Conservation (phyloP, 1,140 invertebrate species). For the Sweltsa coloradensis region DNA sequence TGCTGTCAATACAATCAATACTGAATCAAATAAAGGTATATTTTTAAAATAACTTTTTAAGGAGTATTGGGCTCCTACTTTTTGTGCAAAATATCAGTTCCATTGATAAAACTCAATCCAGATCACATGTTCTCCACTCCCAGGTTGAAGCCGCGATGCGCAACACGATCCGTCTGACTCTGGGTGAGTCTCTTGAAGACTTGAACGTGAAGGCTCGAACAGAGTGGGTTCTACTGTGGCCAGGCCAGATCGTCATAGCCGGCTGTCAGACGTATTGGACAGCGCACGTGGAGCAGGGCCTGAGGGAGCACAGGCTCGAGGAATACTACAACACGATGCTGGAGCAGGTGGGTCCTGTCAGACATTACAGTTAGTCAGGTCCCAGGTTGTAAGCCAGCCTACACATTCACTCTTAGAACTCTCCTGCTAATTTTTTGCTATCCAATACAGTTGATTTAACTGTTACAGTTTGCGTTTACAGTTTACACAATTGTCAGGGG, state of each 20-base stretch:
- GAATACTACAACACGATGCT: conserved; percentile 36
- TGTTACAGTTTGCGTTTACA: too few relatives aligned
- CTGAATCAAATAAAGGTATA: too few relatives aligned
- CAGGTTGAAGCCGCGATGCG: conserved; percentile 9
- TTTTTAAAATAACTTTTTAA: too few relatives aligned
- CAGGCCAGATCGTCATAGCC: conserved; percentile 62
- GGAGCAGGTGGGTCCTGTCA: conserved; percentile 25
- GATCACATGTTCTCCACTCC: background rate
- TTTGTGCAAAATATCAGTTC: too few relatives aligned
- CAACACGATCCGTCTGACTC: conserved; percentile 31
- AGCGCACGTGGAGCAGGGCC: conserved; percentile 40
- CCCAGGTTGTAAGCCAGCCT: too few relatives aligned
- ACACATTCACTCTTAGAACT: too few relatives aligned
- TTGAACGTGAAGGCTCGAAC: conserved; percentile 33
- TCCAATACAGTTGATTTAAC: too few relatives aligned
- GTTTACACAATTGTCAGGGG: too few relatives aligned
- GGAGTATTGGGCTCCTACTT: too few relatives aligned
- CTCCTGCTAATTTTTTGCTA: too few relatives aligned
- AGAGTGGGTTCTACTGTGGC: conserved; percentile 60
- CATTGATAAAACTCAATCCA: background rate
- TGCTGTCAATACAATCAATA: too few relatives aligned
- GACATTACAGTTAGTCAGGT: too few relatives aligned
- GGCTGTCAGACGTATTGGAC: conserved; percentile 50
- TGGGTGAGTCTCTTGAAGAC: conserved; percentile 38
- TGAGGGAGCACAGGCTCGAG: conserved; percentile 30